Evolutionary conservation across 2,797 vertebrate species (phyloP).

Genomic region (Melanotaenia parkinsoni): DNA sequence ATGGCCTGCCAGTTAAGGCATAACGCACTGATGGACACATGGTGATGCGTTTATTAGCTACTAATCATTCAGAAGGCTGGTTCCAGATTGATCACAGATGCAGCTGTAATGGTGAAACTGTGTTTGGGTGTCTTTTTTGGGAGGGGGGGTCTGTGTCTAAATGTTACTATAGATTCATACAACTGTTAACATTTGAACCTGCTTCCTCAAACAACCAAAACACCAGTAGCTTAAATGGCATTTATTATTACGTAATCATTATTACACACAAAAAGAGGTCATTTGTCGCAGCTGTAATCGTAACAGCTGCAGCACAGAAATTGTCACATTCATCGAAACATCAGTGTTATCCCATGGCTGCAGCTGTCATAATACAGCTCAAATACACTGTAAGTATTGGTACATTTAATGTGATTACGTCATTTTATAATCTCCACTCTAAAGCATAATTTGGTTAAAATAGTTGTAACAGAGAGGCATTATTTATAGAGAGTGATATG

Average conservation of each 20-base stretch:
- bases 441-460: no score
- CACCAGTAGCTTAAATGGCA: background rate
- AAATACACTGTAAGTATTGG: no score
- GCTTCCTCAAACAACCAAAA: background rate
- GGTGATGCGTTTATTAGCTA: background rate
- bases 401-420: no score
- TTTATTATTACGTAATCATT: background rate
- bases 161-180: background rate
- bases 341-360: background rate
- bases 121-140: background rate
- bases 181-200: background rate
- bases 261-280: constrained; percentile 7
- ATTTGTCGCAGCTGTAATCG: constrained; percentile 15
- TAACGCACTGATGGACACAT: background rate
- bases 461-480: no score
- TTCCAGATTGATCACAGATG: background rate
- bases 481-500: background rate
- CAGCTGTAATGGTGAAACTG: constrained; percentile 1
- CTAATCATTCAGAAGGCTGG: constrained; percentile 4
- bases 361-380: background rate
- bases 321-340: constrained; percentile 4
- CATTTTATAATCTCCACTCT: no score
- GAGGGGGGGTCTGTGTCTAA: background rate
- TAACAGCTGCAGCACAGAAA: constrained; percentile 1
- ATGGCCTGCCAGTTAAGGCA: background rate